Evolutionary conservation across 1,140 invertebrate species (phyloP), one percentile per base, ranked within the genome.

Genomic region (Drosophila watanabei): DNA sequence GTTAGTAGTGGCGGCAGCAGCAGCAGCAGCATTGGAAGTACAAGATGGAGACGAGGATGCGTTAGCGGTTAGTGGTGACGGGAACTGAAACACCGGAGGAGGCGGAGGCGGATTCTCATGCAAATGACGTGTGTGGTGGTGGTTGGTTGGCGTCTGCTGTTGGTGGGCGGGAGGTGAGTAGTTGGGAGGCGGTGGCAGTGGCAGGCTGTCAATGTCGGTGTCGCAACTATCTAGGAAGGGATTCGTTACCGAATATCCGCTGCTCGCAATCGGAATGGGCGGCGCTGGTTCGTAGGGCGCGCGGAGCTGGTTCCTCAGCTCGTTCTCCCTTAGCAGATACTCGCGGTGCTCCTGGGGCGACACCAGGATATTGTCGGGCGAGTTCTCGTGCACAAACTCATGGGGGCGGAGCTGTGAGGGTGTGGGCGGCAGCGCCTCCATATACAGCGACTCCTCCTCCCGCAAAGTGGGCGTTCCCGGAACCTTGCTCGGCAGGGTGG

Each of bases 381-480:
- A 93, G 51, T 93, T 93, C 61, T 93, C 93, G 51, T 93, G 88
- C 54, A 89, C 59, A 45, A 92, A 93, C 13, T 93, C 89, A 14
- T 88, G 60, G 0, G 77, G 87, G 1, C 88, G 85, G 10, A 71
- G 64, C 39, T 92, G 91, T 14, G 91, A 71, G 13, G 75, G 69
- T 9, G 85, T 76, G 28, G 83, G 64, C 13, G 91, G 91, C 66
- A 93, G 41, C 0, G 88, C 85, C 68, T 92, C 92, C 80, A 92
- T 75, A 16, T 93, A 93, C 7, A 76, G 43, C 0, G 87, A 75
- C 46, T 93, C 90, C 48, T 93, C 87, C 45, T 84, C 75, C 0
- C 65, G 24, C 28, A 70, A 30, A 0, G 58, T 30, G 13, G 78
- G 48, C 28, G 79, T 52, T 10, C 46, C 28, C 5, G 76, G 59